A percentile compares a stretch with the other conserved stretches of the same genome.
phyloP scores from a whole-genome alignment of 64 coral and sea anemone genomes.

The Montipora efflorescens region DNA sequence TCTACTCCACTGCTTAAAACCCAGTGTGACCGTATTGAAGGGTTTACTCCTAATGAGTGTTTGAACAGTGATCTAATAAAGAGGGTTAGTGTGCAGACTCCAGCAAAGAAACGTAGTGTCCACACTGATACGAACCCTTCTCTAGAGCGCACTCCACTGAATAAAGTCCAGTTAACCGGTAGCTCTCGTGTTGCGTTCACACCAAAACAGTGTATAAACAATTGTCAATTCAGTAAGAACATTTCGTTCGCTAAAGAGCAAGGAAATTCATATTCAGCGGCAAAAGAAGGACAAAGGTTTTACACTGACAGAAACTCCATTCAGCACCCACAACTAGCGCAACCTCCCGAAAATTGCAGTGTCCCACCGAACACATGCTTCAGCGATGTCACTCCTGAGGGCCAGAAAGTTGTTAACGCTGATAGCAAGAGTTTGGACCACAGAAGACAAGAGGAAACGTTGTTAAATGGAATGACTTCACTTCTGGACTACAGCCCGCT shows the following conservation, averaged over 20 bases:
- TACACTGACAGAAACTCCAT: neutral
- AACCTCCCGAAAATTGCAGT: neutral
- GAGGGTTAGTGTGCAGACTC: neutral
- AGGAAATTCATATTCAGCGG: neutral
- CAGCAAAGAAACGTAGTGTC: neutral
- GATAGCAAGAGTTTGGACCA: neutral
- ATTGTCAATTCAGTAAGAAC: too few species aligned
- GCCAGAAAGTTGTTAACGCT: neutral
- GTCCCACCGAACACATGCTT: neutral
- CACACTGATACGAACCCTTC: neutral
- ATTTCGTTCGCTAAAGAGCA: neutral
- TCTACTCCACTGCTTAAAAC: neutral
- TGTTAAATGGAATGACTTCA: constrained; percentile 22
- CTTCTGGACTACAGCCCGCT: neutral
- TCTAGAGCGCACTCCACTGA: neutral
- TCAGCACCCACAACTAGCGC: neutral
- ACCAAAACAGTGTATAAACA: neutral
- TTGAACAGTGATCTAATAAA: neutral
- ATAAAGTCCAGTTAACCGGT: neutral
- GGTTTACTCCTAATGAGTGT: neutral
- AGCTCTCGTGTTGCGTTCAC: neutral
- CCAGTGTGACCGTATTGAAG: neutral
- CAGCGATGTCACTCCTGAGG: neutral
- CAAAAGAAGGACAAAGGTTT: neutral
- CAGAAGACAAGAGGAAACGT: neutral